phyloP scores from a whole-genome alignment of 30 jellyfish, hydroid and myxozoan species.

The Chironex yamaguchii region DNA sequence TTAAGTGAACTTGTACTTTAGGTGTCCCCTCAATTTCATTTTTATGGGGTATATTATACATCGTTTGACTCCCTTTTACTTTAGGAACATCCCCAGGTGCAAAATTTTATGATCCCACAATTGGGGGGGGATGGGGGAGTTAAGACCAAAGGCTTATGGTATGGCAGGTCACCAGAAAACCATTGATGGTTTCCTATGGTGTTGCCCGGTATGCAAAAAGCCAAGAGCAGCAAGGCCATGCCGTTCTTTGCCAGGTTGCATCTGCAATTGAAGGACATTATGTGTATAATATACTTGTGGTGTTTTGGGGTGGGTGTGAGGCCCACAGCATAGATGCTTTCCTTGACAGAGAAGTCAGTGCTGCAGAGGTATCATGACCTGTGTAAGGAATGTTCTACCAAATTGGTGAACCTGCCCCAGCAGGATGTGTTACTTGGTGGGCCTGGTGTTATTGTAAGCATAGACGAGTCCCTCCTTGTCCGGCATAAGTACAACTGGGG shows the following conservation, averaged over 20 bases:
- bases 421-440: slow-evolving; percentile 38
- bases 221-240: slow-evolving; percentile 1
- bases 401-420: slow-evolving; percentile 15
- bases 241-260: slow-evolving; percentile 19
- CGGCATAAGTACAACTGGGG: slow-evolving; percentile 42
- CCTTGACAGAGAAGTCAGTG: slow-evolving; percentile 3
- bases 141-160: slow-evolving; percentile 8
- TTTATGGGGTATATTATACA: too few relatives aligned
- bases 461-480: slow-evolving; percentile 22
- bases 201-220: neutral
- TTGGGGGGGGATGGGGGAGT: too few relatives aligned
- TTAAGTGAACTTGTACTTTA: too few relatives aligned
- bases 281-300: slow-evolving; percentile 28
- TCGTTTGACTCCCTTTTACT: too few relatives aligned
- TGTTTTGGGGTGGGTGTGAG: slow-evolving; percentile 10
- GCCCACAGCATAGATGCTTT: neutral
- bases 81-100: too few relatives aligned
- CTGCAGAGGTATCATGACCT: slow-evolving; percentile 39
- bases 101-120: too few relatives aligned
- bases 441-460: slow-evolving; percentile 15
- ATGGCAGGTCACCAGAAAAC: neutral
- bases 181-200: neutral
- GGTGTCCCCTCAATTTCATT: too few relatives aligned
- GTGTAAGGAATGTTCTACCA: slow-evolving; percentile 29
- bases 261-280: slow-evolving; percentile 14